Base-by-base conservation (phyloP, 2,113 vertebrate genomes). In the Burhinus oedicnemus region DNA sequence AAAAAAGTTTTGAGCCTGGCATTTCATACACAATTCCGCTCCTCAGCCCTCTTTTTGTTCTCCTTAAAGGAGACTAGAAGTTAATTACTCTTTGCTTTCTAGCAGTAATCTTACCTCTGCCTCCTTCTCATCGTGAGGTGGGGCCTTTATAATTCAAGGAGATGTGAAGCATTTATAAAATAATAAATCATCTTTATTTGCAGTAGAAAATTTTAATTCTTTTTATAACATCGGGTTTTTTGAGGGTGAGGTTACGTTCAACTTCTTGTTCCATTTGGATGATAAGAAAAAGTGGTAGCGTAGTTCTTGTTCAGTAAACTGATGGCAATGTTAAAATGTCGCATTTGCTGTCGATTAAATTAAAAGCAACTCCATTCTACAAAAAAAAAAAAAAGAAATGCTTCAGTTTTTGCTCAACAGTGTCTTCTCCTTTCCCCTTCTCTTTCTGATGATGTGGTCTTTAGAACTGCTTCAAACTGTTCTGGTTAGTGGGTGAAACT, bases 201-300 rank as follows among this genome's bases (percentile, higher is more conserved):
- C 51, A 14, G 13, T 32, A 74, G 29, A 68, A 64, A 23, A 40
- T 11, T 16, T 15, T 36, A 14, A 34, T n/a, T 62, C 11, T 32
- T 70, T 91, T 71, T 22, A 54, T 52, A 90, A 70, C 6, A 4
- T 45, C 1, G 4, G 11, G 3, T 0, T 1, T 51, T 72, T 11
- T 2, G 3, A 10, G 6, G 0, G 2, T 9, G 8, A 78, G 40
- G 8, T 21, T 81, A 8, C 5, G 7, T 62, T 68, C 9, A 36
- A 12, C 8, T 49, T 78, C 16, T 25, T 57, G 4, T 22, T 90
- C 18, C 7, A 3, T 61, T 77, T 78, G 6, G 6, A 23, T 61
- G 21, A 25, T 4, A 44, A 57, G 21, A 44, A 76, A 69, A 58
- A 19, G 3, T 23, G 6, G 3, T 58, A 36, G 6, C 10, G 2